Evolutionary conservation across 1,140 invertebrate genomes (phyloP).

Genomic region (Trichogramma pretiosum): DNA sequence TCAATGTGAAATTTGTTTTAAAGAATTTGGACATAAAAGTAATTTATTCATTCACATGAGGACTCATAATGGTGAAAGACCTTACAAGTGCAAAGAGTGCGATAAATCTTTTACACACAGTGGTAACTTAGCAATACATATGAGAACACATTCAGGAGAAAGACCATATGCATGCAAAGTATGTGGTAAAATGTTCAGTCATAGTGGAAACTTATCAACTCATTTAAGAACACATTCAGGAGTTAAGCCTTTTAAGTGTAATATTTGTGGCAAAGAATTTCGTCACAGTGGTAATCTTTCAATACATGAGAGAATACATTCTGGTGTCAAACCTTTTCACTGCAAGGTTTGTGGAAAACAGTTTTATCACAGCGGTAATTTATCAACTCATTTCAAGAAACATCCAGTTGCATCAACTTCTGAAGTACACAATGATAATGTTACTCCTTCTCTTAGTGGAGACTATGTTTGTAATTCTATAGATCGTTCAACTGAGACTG

Average conservation of each 20-base stretch:
- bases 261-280: conserved; percentile 47
- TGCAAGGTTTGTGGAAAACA: conserved; percentile 62
- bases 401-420: conserved; percentile 26
- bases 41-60: conserved; percentile 53
- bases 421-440: conserved; percentile 23
- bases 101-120: conserved; percentile 59
- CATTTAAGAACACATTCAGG: conserved; percentile 51
- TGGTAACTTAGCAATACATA: conserved; percentile 53
- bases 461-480: conserved; percentile 10
- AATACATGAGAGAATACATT: conserved; percentile 48
- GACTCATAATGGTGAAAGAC: conserved; percentile 58
- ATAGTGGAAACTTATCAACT: conserved; percentile 50
- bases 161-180: conserved; percentile 53
- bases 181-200: conserved; percentile 51
- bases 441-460: conserved; percentile 16
- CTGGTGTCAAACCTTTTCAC: conserved; percentile 52
- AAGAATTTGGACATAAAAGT: conserved; percentile 47
- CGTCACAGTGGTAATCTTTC: conserved; percentile 49
- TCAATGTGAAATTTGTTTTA: conserved; percentile 50
- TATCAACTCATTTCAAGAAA: conserved; percentile 46
- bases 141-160: conserved; percentile 52
- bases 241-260: conserved; percentile 48
- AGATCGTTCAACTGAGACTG: conserved; percentile 9
- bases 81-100: conserved; percentile 63
- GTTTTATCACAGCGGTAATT: conserved; percentile 58